Evolutionary conservation across 2,797 vertebrate genomes (phyloP).

Genomic region (Rhinophrynus dorsalis): DNA sequence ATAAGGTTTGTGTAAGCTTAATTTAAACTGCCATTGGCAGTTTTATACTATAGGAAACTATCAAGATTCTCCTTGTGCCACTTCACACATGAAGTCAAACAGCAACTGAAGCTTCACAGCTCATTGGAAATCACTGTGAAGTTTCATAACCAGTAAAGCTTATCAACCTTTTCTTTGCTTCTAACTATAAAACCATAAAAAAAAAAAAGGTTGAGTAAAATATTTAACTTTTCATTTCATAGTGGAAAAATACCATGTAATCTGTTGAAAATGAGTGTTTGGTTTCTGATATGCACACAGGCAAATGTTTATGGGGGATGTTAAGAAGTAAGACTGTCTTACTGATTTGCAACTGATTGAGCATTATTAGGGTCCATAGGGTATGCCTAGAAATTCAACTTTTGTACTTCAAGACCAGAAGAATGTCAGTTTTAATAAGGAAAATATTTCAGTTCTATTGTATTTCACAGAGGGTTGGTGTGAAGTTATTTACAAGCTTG

Average conservation of each 20-base stretch:
- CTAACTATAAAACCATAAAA: constrained; percentile 27
- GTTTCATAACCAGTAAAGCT: constrained; percentile 33
- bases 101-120: constrained; percentile 27
- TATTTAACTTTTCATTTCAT: constrained; percentile 43
- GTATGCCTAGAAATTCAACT: constrained; percentile 2
- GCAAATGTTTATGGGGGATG: constrained; percentile 41
- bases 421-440: constrained; percentile 46
- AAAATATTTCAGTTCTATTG: constrained; percentile 35
- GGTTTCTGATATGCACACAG: constrained; percentile 34
- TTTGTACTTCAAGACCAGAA: constrained; percentile 23
- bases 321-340: constrained; percentile 18
- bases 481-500: constrained; percentile 37
- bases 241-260: constrained; percentile 40
- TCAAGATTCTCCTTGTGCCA: constrained; percentile 25
- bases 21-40: constrained; percentile 1
- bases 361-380: constrained; percentile 25
- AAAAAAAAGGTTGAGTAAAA: constrained; percentile 29
- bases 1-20: neutral
- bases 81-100: constrained; percentile 29
- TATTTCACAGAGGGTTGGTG: constrained; percentile 27
- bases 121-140: constrained; percentile 41
- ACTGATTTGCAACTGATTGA: constrained; percentile 35
- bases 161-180: constrained; percentile 25
- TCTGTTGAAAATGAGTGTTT: constrained; percentile 34
- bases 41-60: constrained; percentile 1